Conservation (phyloP, 1,140 invertebrate species). For the Trialeurodes vaporariorum region DNA sequence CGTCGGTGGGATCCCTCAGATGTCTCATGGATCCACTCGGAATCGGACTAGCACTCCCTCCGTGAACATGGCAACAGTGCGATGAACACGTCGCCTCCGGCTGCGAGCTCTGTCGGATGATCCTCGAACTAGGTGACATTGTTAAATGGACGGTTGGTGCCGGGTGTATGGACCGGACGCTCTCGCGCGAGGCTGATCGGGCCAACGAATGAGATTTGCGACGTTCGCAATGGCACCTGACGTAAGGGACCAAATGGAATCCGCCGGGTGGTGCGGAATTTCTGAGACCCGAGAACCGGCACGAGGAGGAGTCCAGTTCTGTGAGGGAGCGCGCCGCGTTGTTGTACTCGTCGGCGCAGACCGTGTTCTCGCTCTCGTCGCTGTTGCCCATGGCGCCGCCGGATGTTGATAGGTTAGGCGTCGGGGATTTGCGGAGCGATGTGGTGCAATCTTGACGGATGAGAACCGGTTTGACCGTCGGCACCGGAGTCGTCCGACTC, state of each 20-base stretch:
- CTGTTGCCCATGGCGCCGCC: conserved; percentile 48
- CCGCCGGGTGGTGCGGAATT: conserved; percentile 28
- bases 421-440: conserved; percentile 42
- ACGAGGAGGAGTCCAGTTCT: conserved; percentile 42
- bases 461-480: conserved; percentile 54
- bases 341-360: conserved; percentile 30
- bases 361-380: conserved; percentile 53
- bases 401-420: conserved; percentile 57
- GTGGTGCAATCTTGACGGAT: conserved; percentile 73
- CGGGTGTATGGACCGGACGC: conserved; percentile 44
- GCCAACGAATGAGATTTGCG: conserved; percentile 34
- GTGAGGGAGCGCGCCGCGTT: background rate
- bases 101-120: conserved; percentile 82
- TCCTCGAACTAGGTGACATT: conserved; percentile 53
- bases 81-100: conserved; percentile 48
- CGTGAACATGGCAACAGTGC: conserved; percentile 21
- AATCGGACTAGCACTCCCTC: conserved; percentile 36
- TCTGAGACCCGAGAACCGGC: conserved; percentile 60
- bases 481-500: conserved; percentile 41
- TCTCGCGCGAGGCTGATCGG: conserved; percentile 41
- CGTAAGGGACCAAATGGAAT: conserved; percentile 7
- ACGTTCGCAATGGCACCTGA: conserved; percentile 22
- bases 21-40: conserved; percentile 61
- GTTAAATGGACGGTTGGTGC: conserved; percentile 56
- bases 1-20: conserved; percentile 66